Evolutionary conservation across 2,888 invertebrate species (phyloP).

Genomic region (Drosophila paramelanica): DNA sequence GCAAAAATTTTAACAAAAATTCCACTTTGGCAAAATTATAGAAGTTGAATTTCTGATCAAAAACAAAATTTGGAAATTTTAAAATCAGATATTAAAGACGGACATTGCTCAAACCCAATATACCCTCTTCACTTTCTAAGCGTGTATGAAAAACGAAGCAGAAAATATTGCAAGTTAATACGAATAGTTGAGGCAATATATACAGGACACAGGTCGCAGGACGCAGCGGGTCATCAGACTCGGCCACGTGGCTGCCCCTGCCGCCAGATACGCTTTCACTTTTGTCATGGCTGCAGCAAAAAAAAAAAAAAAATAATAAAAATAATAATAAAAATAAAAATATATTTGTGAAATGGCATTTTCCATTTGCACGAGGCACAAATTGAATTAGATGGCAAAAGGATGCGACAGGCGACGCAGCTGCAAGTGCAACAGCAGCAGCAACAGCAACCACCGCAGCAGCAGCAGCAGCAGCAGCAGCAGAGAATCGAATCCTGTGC

Average conservation of each 20-base stretch:
- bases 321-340: constrained; percentile 3
- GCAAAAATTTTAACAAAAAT: too few species aligned
- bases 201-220: constrained; percentile 1
- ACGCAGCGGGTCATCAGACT: constrained; percentile 69
- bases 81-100: too few species aligned
- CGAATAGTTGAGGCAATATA: constrained; percentile 38
- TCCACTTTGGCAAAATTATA: too few species aligned
- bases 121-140: too few species aligned
- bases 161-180: constrained; percentile 33
- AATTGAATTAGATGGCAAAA: constrained; percentile 71
- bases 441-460: constrained; percentile 25
- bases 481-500: not conserved
- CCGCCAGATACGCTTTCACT: constrained; percentile 22
- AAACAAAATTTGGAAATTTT: too few species aligned
- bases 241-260: constrained; percentile 50
- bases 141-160: constrained; percentile 22
- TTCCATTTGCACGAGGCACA: constrained; percentile 65
- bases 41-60: too few species aligned
- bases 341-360: constrained; percentile 60
- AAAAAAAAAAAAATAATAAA: not conserved
- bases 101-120: too few species aligned
- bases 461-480: constrained; percentile 6
- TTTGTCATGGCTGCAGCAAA: constrained; percentile 18
- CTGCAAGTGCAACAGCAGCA: constrained; percentile 68
- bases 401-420: constrained; percentile 39